Evolutionary conservation across 2,113 vertebrate species (phyloP), one percentile per base, ranked within the genome.

Genomic region (Polypterus bichir): DNA sequence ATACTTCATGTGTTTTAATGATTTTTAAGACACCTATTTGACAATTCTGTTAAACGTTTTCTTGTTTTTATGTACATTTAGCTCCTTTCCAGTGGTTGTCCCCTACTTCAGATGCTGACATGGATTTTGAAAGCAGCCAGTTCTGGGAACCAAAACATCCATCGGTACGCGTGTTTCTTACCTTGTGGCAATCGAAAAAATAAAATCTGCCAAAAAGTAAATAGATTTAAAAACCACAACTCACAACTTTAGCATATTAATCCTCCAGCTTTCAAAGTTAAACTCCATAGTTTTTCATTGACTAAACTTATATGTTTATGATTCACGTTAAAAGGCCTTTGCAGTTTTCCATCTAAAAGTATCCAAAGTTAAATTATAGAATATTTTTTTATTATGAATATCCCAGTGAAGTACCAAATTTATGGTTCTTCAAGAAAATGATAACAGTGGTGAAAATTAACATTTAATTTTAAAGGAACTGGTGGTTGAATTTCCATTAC

Each of bases 131-230:
- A 4, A 68, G 60, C 47, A 59, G 2, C 2, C 69, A 52, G 5
- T 55, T 73, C 1, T 59, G 68, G 72, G 47, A 76, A n/a, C 63
- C 62, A 63, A 73, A 10, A 60, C 78, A 76, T 82, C 62, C 46
- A 2, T 4, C 64, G 49, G 5, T 9, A 7, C 5, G 2, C 2
- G 3, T 45, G 48, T n/a, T 2, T 3, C 4, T 9, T 62, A 10
- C 10, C 7, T 8, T 8, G 10, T 52, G 51, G 51, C 51, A 52
- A 52, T 8, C 10, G 10, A 52, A 27, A 27, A 27, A 27, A 27
- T 27, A 27, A 27, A 27, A 27, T 27, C 27, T 27, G 27, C 27
- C 27, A 27, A 27, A 27, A 27, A 27, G 27, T 27, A 27, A 27
- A 27, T 27, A 27, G 27, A 27, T 27, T 27, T 27, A 27, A 27